Evolutionary conservation across 2,113 vertebrate genomes (phyloP).

Genomic region (Urocynchramus pylzowi): DNA sequence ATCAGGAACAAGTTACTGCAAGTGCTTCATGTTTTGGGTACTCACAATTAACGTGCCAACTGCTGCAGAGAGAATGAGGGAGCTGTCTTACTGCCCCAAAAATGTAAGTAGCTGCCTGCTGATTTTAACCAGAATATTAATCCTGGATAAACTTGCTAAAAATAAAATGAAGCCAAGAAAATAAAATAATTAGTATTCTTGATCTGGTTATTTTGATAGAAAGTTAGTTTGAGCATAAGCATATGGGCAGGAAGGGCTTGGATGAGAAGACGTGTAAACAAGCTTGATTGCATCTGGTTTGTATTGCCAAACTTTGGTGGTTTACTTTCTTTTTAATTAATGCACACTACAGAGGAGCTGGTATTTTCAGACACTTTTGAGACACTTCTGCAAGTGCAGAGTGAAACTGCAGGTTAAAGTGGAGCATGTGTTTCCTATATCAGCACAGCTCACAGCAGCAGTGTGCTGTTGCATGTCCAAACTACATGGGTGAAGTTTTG

Average conservation of each 20-base stretch:
- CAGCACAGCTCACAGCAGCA: not conserved
- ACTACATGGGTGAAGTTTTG: not conserved
- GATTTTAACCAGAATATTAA: constrained; percentile 80
- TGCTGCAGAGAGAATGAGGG: constrained; percentile 73
- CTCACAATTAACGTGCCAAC: constrained; percentile 80
- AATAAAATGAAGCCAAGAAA: not conserved
- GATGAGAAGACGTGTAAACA: not conserved
- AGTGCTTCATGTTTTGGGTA: not conserved
- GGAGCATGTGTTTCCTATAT: not conserved
- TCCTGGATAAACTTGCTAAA: constrained; percentile 86
- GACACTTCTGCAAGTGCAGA: not conserved
- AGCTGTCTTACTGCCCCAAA: constrained; percentile 80
- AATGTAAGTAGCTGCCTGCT: constrained; percentile 75
- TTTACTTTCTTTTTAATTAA: not conserved
- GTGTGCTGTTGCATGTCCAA: not conserved
- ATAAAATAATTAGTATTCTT: not conserved
- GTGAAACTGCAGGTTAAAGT: not conserved
- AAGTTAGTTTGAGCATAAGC: not conserved
- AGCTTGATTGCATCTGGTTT: not conserved
- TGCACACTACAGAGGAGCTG: not conserved
- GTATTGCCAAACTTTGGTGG: not conserved
- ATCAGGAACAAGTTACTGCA: not conserved
- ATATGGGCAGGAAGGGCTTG: not conserved
- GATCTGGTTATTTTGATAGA: not conserved
- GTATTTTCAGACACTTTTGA: not conserved